phyloP scores from a whole-genome alignment of 1,140 invertebrate genomes.

The Meloidogyne chitwoodi region DNA sequence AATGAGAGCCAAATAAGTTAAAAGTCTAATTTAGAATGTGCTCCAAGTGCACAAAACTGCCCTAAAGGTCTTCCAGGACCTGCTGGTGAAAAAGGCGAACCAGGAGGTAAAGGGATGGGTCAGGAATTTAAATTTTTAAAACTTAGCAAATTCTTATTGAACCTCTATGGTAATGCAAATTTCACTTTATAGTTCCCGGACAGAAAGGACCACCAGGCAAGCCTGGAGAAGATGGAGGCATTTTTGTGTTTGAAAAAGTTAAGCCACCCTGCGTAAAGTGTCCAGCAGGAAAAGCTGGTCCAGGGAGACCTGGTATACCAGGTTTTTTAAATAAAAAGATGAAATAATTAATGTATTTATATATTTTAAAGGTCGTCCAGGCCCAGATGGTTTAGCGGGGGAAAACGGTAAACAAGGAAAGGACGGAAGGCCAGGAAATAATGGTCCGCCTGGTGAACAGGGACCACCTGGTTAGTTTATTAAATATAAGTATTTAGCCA shows the following conservation, averaged over 20 bases:
- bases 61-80: conserved; percentile 1
- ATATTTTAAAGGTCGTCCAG: neutral
- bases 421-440: neutral
- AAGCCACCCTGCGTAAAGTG: conserved; percentile 8
- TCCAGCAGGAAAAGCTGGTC: conserved; percentile 4
- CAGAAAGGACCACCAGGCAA: neutral
- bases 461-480: neutral
- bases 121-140: no score
- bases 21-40: neutral
- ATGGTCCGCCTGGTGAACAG: neutral
- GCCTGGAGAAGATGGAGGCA: neutral
- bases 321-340: conserved; percentile 1
- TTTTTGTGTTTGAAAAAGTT: conserved; percentile 5
- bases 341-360: neutral
- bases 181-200: neutral
- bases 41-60: conserved; percentile 11
- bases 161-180: no score
- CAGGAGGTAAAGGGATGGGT: neutral
- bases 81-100: neutral
- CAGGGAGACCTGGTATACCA: neutral
- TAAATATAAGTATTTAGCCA: no score
- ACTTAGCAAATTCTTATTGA: no score
- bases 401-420: neutral
- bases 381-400: neutral
- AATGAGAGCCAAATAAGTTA: neutral